Percentiles rank a stretch among this genome's conserved stretches.
Conservation (phyloP, 2,797 vertebrate genomes). For the Ciconia nigra region DNA sequence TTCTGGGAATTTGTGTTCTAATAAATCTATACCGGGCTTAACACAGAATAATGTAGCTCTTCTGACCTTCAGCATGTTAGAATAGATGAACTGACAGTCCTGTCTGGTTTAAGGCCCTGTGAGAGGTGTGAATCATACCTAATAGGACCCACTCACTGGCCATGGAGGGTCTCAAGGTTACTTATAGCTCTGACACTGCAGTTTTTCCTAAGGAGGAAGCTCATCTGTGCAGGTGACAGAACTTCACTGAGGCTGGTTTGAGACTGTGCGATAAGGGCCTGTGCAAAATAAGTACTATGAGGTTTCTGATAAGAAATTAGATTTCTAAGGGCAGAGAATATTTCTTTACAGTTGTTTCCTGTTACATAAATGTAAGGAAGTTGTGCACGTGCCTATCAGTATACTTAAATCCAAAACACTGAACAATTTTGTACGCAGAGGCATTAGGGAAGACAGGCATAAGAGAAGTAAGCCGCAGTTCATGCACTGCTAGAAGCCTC, state of each 20-base stretch:
- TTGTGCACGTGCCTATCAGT: not conserved
- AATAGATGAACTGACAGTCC: not conserved
- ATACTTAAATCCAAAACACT: not conserved
- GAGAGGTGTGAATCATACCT: not conserved
- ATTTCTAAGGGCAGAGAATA: not conserved
- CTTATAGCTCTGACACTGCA: not conserved
- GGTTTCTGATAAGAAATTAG: not conserved
- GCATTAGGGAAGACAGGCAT: not conserved
- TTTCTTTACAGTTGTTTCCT: not conserved
- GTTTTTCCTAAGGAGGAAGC: not conserved
- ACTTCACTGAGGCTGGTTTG: not conserved
- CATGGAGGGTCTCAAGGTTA: not conserved
- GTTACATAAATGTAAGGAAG: not conserved
- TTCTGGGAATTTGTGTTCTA: not conserved
- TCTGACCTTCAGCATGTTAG: not conserved
- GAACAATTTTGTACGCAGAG: not conserved
- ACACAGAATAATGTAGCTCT: not conserved
- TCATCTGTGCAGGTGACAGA: not conserved
- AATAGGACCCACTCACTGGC: not conserved
- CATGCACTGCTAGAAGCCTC: not conserved
- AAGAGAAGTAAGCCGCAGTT: not conserved
- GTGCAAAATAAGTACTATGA: not conserved
- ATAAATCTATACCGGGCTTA: not conserved
- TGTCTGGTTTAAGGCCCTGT: not conserved
- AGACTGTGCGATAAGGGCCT: not conserved